Evolutionary conservation across 2,797 vertebrate genomes (phyloP).

Genomic region (Cygnus olor): DNA sequence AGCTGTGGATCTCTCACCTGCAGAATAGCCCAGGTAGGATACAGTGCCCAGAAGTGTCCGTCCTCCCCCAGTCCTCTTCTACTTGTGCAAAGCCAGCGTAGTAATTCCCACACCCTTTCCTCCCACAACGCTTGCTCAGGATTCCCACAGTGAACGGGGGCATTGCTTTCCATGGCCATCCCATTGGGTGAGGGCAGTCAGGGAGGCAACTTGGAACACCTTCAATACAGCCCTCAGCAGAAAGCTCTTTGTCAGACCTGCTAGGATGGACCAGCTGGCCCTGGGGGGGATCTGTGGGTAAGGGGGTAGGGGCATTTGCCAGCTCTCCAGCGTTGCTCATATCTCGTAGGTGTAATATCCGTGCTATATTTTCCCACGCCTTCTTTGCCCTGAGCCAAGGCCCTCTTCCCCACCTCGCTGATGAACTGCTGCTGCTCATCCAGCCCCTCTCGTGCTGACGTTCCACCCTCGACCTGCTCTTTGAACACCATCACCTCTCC

Average conservation of each 20-base stretch:
- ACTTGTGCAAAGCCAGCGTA: background rate
- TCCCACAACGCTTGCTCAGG: background rate
- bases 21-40: slow-evolving; percentile 87
- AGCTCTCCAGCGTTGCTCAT: background rate
- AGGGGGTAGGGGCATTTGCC: background rate
- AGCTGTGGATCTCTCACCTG: slow-evolving; percentile 91
- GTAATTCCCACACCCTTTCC: background rate
- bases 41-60: background rate
- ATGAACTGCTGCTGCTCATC: slow-evolving; percentile 91
- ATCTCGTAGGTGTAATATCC: slow-evolving; percentile 84
- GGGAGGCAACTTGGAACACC: background rate
- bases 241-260: background rate
- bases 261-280: background rate
- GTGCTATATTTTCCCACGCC: slow-evolving; percentile 85
- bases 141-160: rapidly evolving
- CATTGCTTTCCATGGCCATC: rapidly evolving
- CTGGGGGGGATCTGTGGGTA: background rate
- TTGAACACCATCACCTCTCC: slow-evolving; percentile 92
- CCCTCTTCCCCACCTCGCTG: slow-evolving; percentile 83
- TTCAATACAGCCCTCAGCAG: background rate
- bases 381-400: slow-evolving; percentile 87
- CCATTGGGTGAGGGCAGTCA: background rate
- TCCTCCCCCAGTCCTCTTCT: too few species aligned
- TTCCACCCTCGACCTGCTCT: slow-evolving; percentile 95
- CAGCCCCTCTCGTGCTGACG: slow-evolving; percentile 94